Evolutionary conservation across 2,797 vertebrate genomes (phyloP).

Genomic region (Semaprochilodus insignis): DNA sequence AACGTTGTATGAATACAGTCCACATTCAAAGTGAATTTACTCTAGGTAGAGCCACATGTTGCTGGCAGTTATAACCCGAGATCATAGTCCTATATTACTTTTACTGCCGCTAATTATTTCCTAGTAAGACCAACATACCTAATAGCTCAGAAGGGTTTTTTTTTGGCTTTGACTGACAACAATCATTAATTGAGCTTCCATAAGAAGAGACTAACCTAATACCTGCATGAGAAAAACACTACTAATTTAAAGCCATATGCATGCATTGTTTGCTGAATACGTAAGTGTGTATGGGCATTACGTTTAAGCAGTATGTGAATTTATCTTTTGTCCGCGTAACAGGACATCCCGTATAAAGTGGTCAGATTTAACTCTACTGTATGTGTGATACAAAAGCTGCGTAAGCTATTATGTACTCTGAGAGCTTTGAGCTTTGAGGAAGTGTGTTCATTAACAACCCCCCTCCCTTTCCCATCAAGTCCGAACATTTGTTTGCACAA

Average conservation of each 20-base stretch:
- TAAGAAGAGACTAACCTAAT: slow-evolving; percentile 7
- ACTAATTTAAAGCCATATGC: neutral
- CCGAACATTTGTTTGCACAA: slow-evolving; percentile 57
- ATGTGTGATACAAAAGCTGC: neutral
- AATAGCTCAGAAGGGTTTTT: slow-evolving; percentile 1
- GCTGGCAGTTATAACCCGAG: neutral
- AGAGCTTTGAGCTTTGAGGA: slow-evolving; percentile 47
- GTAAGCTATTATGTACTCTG: neutral
- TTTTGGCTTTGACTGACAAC: neutral
- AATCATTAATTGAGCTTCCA: slow-evolving; percentile 6
- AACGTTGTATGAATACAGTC: neutral
- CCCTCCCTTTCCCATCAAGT: slow-evolving; percentile 34
- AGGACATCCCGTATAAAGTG: neutral
- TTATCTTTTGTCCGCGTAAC: neutral
- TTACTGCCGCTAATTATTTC: neutral
- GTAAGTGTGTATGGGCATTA: neutral
- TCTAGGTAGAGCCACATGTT: neutral
- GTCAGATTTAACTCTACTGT: neutral
- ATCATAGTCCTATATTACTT: neutral
- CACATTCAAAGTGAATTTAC: neutral
- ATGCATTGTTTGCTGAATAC: neutral
- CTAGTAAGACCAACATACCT: neutral
- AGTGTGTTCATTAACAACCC: slow-evolving; percentile 50
- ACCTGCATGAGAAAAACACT: slow-evolving; percentile 37
- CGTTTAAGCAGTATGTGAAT: neutral